Base-by-base conservation (phyloP, 2,888 invertebrate species). In the Hybos culiciformis region DNA sequence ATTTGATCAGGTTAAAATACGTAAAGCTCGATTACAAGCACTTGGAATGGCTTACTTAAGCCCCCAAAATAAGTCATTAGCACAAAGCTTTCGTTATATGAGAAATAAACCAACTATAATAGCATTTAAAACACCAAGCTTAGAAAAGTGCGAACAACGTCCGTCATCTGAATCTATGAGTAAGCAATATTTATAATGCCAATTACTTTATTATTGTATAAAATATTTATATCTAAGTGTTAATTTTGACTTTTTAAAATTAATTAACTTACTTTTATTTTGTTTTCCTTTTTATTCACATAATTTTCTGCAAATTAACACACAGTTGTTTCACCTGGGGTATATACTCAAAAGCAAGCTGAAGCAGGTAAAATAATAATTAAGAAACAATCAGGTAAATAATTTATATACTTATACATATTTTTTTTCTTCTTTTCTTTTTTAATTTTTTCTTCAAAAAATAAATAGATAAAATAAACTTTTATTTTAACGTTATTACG, bases 31-130 rank as follows among this genome's bases (percentile, higher is more conserved):
- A 18, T 60, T 77, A 32, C 75, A 77, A 54, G 75, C 77, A 7
- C 63, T 77, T n/a, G 78, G 78, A 2, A 56, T 77, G 50, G 80
- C 79, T 2, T 80, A 83, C 61, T 63, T 79, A 37, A 80, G 79
- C 55, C 84, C 84, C 1, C 85, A 83, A 58, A 82, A 84, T 58
- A 80, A 78, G 53, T 81, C 83, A 1, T 66, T 87, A 47, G 86
- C 85, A 1, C 84, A 86, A 57, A 84, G 85, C 59, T 88, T 88
- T 66, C 74, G 87, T n/a, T 90, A 88, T 59, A 86, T 90, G 86
- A 67, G 90, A 36, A 80, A 79, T 51, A 90, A 90, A 55, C 91
- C 91, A 0, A 84, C 86, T 0, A 85, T 90, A 49, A 85, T 90
- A 39, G 84, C 86, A 1, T 85, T 87, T 59, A 83, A 85, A 63